Conservation (phyloP, 2,113 vertebrate genomes). For the Vimba vimba region DNA sequence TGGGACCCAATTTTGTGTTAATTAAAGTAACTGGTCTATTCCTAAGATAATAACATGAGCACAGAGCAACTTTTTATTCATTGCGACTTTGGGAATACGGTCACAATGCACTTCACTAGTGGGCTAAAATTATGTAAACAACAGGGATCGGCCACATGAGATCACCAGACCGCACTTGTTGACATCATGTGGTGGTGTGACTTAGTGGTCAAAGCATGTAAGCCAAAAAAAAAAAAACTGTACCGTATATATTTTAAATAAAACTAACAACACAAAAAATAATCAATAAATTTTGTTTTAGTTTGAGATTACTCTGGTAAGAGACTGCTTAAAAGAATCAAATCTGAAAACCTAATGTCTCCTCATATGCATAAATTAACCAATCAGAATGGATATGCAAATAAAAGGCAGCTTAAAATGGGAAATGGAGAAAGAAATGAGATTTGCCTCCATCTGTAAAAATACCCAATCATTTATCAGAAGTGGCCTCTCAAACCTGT, state of each 20-base stretch:
- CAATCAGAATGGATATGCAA: slow-evolving; percentile 13
- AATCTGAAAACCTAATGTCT: neutral
- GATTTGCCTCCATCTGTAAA: neutral
- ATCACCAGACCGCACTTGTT: slow-evolving; percentile 12
- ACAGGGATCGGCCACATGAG: neutral
- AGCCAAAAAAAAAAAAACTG: neutral
- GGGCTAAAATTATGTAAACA: slow-evolving; percentile 9
- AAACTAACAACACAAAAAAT: neutral
- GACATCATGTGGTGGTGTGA: neutral
- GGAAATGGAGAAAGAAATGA: neutral
- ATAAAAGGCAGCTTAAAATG: neutral
- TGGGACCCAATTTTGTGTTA: slow-evolving; percentile 29
- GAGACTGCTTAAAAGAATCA: neutral
- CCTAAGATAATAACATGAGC: slow-evolving; percentile 28
- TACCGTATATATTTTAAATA: neutral
- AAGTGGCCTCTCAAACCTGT: neutral
- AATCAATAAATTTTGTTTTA: neutral
- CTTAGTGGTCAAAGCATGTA: neutral
- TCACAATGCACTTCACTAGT: slow-evolving; percentile 22
- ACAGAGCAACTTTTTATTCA: slow-evolving; percentile 22
- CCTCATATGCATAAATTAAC: neutral
- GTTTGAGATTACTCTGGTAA: neutral
- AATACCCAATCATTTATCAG: slow-evolving; percentile 12
- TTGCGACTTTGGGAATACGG: neutral
- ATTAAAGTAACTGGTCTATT: slow-evolving; percentile 47